Conservation (phyloP, 2,113 vertebrate genomes). For the Anser brachyrhynchus region DNA sequence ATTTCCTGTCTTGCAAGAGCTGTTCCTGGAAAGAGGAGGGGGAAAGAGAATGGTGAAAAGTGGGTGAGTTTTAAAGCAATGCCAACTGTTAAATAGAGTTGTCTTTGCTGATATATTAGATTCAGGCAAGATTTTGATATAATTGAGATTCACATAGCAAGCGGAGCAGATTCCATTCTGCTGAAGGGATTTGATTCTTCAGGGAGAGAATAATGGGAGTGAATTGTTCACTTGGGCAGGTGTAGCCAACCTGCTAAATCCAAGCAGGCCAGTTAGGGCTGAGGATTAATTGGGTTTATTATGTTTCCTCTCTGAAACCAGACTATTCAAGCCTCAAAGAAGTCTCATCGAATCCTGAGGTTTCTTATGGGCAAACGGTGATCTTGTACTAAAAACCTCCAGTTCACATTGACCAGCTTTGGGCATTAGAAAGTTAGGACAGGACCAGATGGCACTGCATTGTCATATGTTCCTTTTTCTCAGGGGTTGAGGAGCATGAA, state of each 20-base stretch:
- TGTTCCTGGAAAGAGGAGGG: background rate
- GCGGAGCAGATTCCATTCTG: background rate
- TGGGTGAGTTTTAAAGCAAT: background rate
- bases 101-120: background rate
- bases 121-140: background rate
- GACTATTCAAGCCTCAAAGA: background rate
- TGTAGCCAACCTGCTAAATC: background rate
- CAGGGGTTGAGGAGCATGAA: background rate
- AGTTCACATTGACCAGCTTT: background rate
- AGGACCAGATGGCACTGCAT: background rate
- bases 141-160: slow-evolving; percentile 5
- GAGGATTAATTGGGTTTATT: background rate
- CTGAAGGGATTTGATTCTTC: background rate
- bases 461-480: fast-evolving
- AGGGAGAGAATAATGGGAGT: background rate
- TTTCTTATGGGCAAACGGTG: background rate
- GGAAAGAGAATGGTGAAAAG: background rate
- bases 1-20: background rate
- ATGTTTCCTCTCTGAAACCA: background rate
- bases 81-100: background rate
- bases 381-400: background rate
- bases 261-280: background rate
- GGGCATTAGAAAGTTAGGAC: background rate
- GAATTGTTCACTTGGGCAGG: background rate
- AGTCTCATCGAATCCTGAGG: background rate